Conservation (phyloP, 1,140 invertebrate genomes). For the Drosophila pruinosa region DNA sequence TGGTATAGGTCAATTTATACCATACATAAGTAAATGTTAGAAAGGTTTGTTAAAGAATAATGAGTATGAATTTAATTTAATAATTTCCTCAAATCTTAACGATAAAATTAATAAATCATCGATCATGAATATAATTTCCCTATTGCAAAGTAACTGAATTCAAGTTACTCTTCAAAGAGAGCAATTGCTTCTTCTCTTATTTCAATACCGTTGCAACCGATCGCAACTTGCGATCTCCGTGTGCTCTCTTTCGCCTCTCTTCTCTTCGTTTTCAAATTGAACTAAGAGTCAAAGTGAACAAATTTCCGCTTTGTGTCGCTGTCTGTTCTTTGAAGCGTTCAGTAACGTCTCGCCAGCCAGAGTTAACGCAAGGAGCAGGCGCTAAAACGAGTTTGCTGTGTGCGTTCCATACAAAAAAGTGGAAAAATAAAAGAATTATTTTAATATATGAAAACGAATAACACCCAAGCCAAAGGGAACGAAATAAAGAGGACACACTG, state of each 20-base stretch:
- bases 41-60: too few species aligned
- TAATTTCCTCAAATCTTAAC: not conserved
- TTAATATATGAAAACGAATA: constrained; percentile 15
- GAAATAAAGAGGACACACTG: constrained; percentile 29
- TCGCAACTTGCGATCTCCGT: not conserved
- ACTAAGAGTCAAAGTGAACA: not conserved
- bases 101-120: not conserved
- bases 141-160: too few species aligned
- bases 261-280: not conserved
- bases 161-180: not conserved
- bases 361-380: constrained; percentile 31
- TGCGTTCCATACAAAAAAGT: constrained; percentile 4
- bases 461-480: constrained; percentile 15
- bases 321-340: not conserved
- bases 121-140: too few species aligned
- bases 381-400: constrained; percentile 28
- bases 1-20: constrained; percentile 34
- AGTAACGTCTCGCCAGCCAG: constrained; percentile 29
- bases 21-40: not conserved
- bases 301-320: constrained; percentile 9
- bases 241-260: not conserved
- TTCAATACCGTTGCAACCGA: not conserved
- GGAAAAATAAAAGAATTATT: constrained; percentile 25
- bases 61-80: constrained; percentile 17
- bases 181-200: not conserved